Base-by-base conservation (phyloP, 2,797 vertebrate species). In the Poecilia wingei region DNA sequence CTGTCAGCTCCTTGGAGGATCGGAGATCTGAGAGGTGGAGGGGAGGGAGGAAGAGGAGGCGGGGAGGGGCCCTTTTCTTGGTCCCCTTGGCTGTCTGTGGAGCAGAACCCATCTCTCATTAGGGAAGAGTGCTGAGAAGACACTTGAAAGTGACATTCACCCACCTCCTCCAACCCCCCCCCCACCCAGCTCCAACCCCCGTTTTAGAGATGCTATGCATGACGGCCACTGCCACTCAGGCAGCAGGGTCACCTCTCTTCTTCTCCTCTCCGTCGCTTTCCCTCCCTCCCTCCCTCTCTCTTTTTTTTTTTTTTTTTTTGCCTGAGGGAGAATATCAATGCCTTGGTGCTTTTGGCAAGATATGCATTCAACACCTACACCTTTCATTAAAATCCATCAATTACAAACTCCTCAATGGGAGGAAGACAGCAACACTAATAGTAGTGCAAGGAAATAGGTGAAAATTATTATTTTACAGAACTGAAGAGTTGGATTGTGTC, bases 401-500 rank as follows among this genome's bases (percentile, higher is more conserved):
- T 97, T 97, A 97, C 64, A 90, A 96, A 95, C 96, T 95, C 95
- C 96, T 96, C 91, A 95, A 95, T 94, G 96, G 93, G 94, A 94
- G 95, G 91, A 92, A 72, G 89, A 95, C 90, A 81, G 89, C 85
- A 86, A 85, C 76, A 76, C 79, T 78, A 74, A 76, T 31, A 68
- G 93, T 91, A 91, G 89, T 95, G 91, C 92, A 92, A 95, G 93
- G 94, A 73, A 46, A 66, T n/a, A 64, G 46, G 57, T 49, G 59
- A 31, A 95, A 79, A 92, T 92, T 91, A 92, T 90, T 94, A 55
- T 94, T 95, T 96, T 96, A 97, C 96, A 97, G 95, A 96, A 96
- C 96, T 93, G 92, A 81, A 74, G 80, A 55, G 93, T 93, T 93
- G 96, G 96, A 95, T 93, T 96, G 96, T 96, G 95, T 95, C 92